Evolutionary conservation across 2,888 invertebrate genomes (phyloP), one percentile per base, ranked within the genome.

Genomic region (Drosophila imparisetae): DNA sequence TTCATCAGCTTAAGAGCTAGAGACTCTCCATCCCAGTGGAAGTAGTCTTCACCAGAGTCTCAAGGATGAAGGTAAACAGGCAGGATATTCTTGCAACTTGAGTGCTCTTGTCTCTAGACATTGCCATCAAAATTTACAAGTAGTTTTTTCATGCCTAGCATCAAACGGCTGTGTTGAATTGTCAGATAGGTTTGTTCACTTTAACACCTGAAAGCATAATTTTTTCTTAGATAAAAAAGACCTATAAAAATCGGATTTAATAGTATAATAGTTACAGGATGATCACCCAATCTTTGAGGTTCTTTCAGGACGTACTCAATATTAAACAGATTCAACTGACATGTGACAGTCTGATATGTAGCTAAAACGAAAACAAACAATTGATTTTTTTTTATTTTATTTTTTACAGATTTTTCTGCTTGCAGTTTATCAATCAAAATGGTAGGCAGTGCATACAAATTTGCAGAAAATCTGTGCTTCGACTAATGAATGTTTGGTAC

Each of bases 51-150:
- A 30, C 53, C 29, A 45, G 32, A 61, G 36, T 55, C 40, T 18
- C 32, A 29, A 24, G 53, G 54, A 42, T 30, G 11, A 48, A 49
- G 40, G 38, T 32, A 21, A 29, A 5, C 32, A 21, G 50, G 40
- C 57, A 38, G 49, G 27, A 40, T 48, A 27, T 45, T 63, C 45
- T 68, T 63, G 64, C 62, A 69, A 72, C 89, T 86, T 80, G 57
- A 83, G 83, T 83, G 83, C 83, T 71, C 40, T 60, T 32, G 54
- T 61, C 67, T 71, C 87, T 66, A 54, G 67, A 32, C 66, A 75
- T 45, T 65, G 58, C 38, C 50, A 50, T 7, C 18, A 24, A 54
- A 64, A 42, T 49, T 49, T 58, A 48, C 38, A 61, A 60, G 57
- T 45, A 42, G 45, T 58, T 32, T 54, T 67, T 54, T 32, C 38